Conservation (phyloP, 2,797 vertebrate genomes). For the Pseudochromis fuscus region DNA sequence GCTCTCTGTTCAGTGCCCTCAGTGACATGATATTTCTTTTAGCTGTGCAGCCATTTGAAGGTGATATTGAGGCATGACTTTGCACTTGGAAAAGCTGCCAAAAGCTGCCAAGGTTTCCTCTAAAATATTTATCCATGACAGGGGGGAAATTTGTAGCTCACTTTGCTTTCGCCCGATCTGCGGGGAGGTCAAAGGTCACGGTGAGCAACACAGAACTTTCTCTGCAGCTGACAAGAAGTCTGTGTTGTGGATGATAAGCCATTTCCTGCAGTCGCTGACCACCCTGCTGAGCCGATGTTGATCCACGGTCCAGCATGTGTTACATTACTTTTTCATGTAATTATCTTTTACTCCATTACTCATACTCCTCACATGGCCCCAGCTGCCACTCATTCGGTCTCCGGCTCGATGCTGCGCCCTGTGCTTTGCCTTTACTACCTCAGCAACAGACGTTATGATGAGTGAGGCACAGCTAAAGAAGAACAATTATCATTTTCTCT, state of each 20-base stretch:
- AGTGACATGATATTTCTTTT: constrained; percentile 54
- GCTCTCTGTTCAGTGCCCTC: constrained; percentile 19
- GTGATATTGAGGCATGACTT: constrained; percentile 60
- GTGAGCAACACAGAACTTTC: constrained; percentile 1
- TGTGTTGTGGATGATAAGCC: constrained; percentile 3
- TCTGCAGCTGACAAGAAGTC: constrained; percentile 14
- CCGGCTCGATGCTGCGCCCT: constrained; percentile 26
- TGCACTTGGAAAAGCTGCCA: constrained; percentile 50
- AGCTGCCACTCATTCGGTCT: constrained; percentile 27
- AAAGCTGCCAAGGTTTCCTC: constrained; percentile 31
- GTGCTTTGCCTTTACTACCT: constrained; percentile 40
- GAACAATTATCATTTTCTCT: constrained; percentile 77
- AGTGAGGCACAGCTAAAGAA: constrained; percentile 67
- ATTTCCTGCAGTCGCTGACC: background rate
- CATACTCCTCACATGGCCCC: constrained; percentile 6
- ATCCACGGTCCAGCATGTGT: background rate
- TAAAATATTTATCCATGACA: constrained; percentile 53
- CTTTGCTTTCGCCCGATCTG: constrained; percentile 16
- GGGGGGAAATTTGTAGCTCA: constrained; percentile 18
- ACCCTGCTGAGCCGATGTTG: constrained; percentile 7
- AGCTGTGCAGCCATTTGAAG: constrained; percentile 48
- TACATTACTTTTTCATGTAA: constrained; percentile 12
- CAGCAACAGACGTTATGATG: constrained; percentile 53
- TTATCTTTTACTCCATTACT: constrained; percentile 11
- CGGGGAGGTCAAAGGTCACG: constrained; percentile 23